Evolutionary conservation across 1,140 invertebrate genomes (phyloP).

Genomic region (Melanaphis sacchari): DNA sequence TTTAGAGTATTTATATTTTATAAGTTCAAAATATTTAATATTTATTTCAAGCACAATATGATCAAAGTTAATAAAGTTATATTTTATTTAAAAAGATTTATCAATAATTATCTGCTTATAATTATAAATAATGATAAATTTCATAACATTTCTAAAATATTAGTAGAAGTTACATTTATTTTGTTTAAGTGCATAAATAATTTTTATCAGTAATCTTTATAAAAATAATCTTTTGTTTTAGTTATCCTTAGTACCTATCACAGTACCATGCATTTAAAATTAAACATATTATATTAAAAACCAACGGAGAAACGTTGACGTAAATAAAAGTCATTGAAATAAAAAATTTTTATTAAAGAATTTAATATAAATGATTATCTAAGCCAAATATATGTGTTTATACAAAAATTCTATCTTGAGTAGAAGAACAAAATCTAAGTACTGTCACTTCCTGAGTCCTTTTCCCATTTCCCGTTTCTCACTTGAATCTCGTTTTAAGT

Average conservation of each 20-base stretch:
- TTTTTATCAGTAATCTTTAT: background rate
- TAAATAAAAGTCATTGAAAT: background rate
- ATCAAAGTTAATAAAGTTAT: background rate
- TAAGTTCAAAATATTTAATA: background rate
- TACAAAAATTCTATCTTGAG: slow-evolving; percentile 4
- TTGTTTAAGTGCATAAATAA: background rate
- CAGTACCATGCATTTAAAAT: background rate
- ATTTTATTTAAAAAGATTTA: background rate
- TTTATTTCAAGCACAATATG: background rate
- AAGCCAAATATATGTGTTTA: slow-evolving; percentile 18
- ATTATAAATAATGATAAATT: background rate
- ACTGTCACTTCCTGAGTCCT: background rate
- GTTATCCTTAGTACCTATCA: background rate
- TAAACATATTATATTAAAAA: background rate
- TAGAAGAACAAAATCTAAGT: background rate
- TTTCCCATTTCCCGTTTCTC: background rate
- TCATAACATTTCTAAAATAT: background rate
- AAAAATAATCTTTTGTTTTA: background rate
- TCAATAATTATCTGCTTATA: background rate
- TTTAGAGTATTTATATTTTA: background rate
- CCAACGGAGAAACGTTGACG: background rate
- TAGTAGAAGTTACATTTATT: background rate
- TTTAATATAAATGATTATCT: background rate
- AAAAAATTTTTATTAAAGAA: background rate
- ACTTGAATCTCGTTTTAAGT: background rate